Evolutionary conservation across 2,113 vertebrate species (phyloP), one percentile per base, ranked within the genome.

Genomic region (Acrocephalus arundinaceus): DNA sequence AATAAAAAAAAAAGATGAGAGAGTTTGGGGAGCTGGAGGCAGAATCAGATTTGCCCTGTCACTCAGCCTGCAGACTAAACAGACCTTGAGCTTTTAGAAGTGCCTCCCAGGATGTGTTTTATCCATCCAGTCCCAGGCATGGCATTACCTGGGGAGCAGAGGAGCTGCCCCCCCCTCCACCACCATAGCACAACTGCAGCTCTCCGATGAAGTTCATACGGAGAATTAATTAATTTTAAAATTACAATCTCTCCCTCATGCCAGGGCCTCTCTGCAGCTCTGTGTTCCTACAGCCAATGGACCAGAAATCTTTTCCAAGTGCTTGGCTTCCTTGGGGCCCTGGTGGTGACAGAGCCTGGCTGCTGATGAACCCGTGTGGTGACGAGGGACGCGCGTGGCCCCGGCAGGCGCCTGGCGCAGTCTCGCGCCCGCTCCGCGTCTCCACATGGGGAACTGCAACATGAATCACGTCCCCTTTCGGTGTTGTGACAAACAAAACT

Each of bases 381-480:
- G 91, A 67, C 65, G 11, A 72, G 86, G 76, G 73, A 18, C 33
- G 1, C 2, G 1, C 1, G 1, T 5, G 68, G 65, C 46, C 68
- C 54, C 8, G 28, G 58, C 51, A 7, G 61, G 41, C 0, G 4
- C 37, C 84, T 35, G 9, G 55, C 7, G 17, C 45, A 3, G 19
- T 33, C 76, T 16, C 9, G 28, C 1, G 1, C 55, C 65, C 2
- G 0, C n/a, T 27, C 45, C 1, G 0, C 22, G 3, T 10, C 52
- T 39, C 71, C 46, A 8, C 51, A 1, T 14, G 20, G 55, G 39
- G 33, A 85, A 45, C 19, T 63, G 52, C 62, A 33, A 8, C 20
- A 2, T 3, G 37, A 65, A 35, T 37, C 66, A 30, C 10, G 0
- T 0, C 3, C 7, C 39, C 41, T 31, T 21, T 52, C 6, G 0